Percentiles rank a stretch among this genome's conserved stretches.
These are phyloP conservation scores for Cataglyphis hispanica DNA, from an alignment of 1,140 invertebrate species.

Conservation along the genomic window DNA sequence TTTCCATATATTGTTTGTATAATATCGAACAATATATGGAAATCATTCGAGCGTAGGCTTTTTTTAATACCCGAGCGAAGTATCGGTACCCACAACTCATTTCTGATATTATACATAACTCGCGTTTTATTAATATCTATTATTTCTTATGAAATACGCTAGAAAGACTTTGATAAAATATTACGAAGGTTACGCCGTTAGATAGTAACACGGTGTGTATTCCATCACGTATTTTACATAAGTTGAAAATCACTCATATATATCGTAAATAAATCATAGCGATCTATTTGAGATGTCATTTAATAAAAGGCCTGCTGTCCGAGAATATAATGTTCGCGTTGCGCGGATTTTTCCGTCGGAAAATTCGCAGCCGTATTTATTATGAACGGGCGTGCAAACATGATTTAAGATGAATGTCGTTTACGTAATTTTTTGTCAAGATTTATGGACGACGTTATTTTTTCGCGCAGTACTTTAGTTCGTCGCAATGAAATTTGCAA, in stretches of 20 bases:
- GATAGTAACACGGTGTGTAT: background rate
- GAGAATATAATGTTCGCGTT: constrained; percentile 33
- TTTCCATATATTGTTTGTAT: too few species aligned
- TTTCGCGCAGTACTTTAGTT: constrained; percentile 41
- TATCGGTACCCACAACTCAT: constrained; percentile 1
- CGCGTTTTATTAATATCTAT: background rate
- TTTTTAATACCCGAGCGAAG: background rate
- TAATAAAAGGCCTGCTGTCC: background rate
- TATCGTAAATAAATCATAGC: constrained; percentile 42
- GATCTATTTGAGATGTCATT: constrained; percentile 19
- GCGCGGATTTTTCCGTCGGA: constrained; percentile 24
- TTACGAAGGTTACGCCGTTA: background rate
- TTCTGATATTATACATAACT: background rate
- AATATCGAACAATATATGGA: constrained; percentile 19
- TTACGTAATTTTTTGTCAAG: constrained; percentile 19
- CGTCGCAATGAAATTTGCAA: constrained; percentile 52
- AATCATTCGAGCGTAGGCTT: background rate
- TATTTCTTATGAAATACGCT: background rate
- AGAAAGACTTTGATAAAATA: background rate
- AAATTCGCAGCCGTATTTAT: constrained; percentile 42
- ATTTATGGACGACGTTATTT: constrained; percentile 51
- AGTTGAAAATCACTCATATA: background rate
- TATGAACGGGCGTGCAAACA: constrained; percentile 7
- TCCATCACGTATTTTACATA: constrained; percentile 10
- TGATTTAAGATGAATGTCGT: constrained; percentile 34